Evolutionary conservation across 2,113 vertebrate species (phyloP), one percentile per base, ranked within the genome.

Genomic region (Tragulus kanchil): DNA sequence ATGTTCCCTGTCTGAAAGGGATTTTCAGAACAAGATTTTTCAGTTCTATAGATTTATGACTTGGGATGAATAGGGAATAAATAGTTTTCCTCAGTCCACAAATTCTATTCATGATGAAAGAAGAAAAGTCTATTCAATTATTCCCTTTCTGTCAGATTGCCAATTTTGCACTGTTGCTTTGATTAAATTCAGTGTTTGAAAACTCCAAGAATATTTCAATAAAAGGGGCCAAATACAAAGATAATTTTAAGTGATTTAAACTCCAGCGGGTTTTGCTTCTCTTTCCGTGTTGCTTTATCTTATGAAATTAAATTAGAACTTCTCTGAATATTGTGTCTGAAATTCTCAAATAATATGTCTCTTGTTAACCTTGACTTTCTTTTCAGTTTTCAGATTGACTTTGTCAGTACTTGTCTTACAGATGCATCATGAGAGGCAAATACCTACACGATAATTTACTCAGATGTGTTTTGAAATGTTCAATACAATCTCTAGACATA

Each of bases 211-310:
- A 79, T 69, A 93, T 92, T 88, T 95, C n/a, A 93, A 77, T 94
- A 79, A 91, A 96, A 94, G 58, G 13, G 3, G 1, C 17, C 69
- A 94, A 93, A 94, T 77, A 58, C 14, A 92, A 14, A 78, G 54
- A 94, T 97, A 89, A 75, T 77, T 85, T 58, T 92, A 90, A 94
- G 26, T 94, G 82, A 97, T 97, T 95, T 97, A 83, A 96, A 96
- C 92, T 88, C 78, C 48, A 94, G 25, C 69, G 65, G 26, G 25
- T 88, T 92, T 93, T 91, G 21, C 71, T 96, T 95, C 48, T 67
- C 15, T 95, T 89, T 97, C 82, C 94, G 15, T 85, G 59, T 75
- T 94, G 3, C 15, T 58, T 96, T 93, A 85, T 90, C 42, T 71
- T 5, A 28, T 61, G 73, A 95, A n/a, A 36, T 36, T 36, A 36